Evolutionary conservation across 1,140 invertebrate species (phyloP).

Genomic region (Yoshiicerus persimilis): DNA sequence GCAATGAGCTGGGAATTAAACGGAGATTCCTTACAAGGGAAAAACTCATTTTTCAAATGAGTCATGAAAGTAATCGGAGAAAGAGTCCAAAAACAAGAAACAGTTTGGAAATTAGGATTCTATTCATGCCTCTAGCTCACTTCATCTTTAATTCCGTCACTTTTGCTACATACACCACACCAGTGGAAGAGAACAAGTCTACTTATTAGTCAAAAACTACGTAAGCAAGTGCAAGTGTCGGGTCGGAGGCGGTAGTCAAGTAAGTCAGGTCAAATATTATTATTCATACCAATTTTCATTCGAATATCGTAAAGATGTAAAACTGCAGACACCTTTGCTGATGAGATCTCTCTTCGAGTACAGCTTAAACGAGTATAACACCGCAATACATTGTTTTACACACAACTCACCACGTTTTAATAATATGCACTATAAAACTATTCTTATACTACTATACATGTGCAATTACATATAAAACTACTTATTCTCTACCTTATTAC

Average conservation of each 20-base stretch:
- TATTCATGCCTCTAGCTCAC: neutral
- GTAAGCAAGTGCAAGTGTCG: neutral
- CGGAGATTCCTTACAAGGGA: constrained; percentile 1
- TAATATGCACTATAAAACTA: neutral
- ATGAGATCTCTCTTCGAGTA: neutral
- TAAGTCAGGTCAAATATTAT: neutral
- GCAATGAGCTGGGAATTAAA: neutral
- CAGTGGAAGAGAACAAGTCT: neutral
- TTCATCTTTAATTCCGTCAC: neutral
- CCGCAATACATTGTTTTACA: neutral
- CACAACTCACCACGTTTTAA: neutral
- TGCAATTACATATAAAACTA: neutral
- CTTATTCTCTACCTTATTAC: neutral
- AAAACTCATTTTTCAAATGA: constrained; percentile 23
- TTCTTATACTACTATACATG: neutral
- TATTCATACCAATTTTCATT: neutral
- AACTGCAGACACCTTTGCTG: neutral
- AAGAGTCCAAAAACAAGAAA: constrained; percentile 5
- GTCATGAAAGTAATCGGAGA: constrained; percentile 18
- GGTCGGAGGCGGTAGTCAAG: neutral
- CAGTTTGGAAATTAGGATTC: constrained; percentile 4
- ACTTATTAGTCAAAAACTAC: neutral
- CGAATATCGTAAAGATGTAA: neutral
- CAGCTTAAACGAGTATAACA: neutral
- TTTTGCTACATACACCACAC: neutral